These are phyloP conservation scores for Gambelia wislizenii DNA, from an alignment of 2,797 vertebrate species.

Conservation along the genomic window DNA sequence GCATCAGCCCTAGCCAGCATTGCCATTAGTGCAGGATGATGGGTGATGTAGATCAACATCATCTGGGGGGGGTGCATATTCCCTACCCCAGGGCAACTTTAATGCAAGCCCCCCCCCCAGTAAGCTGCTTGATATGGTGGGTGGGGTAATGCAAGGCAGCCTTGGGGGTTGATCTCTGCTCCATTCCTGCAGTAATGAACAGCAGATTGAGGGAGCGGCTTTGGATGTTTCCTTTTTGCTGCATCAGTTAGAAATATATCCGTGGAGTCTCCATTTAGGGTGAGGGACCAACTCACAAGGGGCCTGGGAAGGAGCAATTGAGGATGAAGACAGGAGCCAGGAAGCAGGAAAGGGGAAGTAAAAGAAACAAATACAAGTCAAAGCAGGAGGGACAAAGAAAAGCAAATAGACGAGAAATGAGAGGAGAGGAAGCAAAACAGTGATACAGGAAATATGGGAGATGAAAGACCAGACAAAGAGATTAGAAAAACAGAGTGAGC, in stretches of 20 bases:
- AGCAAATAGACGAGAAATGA: constrained; percentile 5
- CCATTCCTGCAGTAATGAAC: neutral
- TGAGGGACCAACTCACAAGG: neutral
- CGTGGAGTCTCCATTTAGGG: neutral
- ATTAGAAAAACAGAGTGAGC: constrained; percentile 14
- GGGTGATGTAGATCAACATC: neutral
- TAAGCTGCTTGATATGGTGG: neutral
- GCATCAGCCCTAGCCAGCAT: neutral
- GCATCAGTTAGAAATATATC: neutral
- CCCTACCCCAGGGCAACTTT: neutral
- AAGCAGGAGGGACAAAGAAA: neutral
- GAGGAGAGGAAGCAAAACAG: constrained; percentile 22
- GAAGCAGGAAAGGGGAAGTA: constrained; percentile 3
- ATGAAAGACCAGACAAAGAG: constrained; percentile 7
- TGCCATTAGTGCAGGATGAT: neutral
- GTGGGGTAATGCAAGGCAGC: neutral
- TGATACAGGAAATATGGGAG: neutral
- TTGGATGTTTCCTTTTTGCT: neutral
- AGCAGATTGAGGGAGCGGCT: neutral
- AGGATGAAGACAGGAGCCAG: neutral
- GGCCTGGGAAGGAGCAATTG: neutral
- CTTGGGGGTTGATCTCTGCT: too few relatives aligned
- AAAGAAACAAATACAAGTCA: neutral
- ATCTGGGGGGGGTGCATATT: neutral
- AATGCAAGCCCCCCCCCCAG: neutral